Evolutionary conservation across 2,797 vertebrate species (phyloP).

Genomic region (Tapirus indicus): DNA sequence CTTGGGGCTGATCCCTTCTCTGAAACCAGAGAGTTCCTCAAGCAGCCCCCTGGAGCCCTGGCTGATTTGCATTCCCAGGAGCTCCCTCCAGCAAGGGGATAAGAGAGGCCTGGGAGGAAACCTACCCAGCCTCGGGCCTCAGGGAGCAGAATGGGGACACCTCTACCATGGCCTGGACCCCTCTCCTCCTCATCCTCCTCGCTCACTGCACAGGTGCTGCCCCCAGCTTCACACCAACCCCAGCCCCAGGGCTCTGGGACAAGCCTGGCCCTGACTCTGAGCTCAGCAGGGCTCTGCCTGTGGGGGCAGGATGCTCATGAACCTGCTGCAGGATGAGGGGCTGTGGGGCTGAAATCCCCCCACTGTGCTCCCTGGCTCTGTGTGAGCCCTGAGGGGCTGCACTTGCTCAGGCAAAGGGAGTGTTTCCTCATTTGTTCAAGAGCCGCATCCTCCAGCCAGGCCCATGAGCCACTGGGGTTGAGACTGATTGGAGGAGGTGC

Average conservation of each 20-base stretch:
- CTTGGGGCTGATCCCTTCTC: background rate
- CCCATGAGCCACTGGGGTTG: too few species aligned
- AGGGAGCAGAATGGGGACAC: rapidly evolving
- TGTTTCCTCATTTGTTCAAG: too few species aligned
- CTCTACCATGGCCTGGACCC: background rate
- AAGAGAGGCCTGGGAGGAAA: background rate
- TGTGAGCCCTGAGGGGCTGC: background rate
- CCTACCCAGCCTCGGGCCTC: background rate
- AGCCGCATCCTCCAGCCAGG: too few species aligned
- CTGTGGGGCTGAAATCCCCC: rapidly evolving
- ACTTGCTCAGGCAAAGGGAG: too few species aligned
- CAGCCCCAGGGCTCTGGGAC: rapidly evolving
- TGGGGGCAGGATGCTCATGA: background rate
- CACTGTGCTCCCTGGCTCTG: background rate
- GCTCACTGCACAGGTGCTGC: background rate
- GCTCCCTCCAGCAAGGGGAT: background rate
- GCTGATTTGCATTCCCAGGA: background rate
- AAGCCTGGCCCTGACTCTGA: background rate
- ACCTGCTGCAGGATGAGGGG: background rate
- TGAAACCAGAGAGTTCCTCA: background rate
- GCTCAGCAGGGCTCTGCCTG: background rate
- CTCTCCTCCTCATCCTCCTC: background rate
- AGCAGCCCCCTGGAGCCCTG: rapidly evolving
- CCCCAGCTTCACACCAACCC: too few species aligned
- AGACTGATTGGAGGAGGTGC: too few species aligned